phyloP scores from a whole-genome alignment of 2,797 vertebrate genomes.

The Borostomias antarcticus region DNA sequence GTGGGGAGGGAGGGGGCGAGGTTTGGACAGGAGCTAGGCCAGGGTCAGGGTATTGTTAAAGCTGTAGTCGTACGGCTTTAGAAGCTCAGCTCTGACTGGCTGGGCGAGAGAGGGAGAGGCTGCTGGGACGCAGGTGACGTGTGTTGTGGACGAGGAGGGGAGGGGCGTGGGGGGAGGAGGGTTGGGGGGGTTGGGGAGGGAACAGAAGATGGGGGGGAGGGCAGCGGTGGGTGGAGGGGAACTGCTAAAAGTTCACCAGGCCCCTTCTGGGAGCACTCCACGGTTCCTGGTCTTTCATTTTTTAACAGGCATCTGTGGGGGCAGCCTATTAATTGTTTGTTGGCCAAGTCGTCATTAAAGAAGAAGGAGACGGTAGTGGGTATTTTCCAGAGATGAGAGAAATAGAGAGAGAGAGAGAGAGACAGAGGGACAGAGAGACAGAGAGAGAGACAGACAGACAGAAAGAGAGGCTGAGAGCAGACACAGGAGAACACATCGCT shows the following conservation, averaged over 20 bases:
- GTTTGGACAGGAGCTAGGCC: conserved; percentile 56
- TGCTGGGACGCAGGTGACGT: neutral
- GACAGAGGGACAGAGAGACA: conserved; percentile 53
- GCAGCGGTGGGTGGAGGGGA: conserved; percentile 34
- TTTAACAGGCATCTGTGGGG: conserved; percentile 67
- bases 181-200: neutral
- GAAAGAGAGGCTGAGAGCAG: conserved; percentile 53
- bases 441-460: conserved; percentile 60
- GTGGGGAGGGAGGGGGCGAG: conserved; percentile 26
- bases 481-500: conserved; percentile 62
- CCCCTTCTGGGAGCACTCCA: conserved; percentile 48
- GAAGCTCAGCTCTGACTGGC: conserved; percentile 52
- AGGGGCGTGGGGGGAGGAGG: neutral
- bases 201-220: neutral
- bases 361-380: conserved; percentile 61
- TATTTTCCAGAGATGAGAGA: conserved; percentile 67
- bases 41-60: conserved; percentile 64
- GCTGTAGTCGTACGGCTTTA: conserved; percentile 58
- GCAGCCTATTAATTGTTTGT: conserved; percentile 76
- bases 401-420: conserved; percentile 52
- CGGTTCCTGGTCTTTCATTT: conserved; percentile 56
- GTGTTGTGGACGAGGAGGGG: conserved; percentile 14
- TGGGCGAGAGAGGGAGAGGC: conserved; percentile 39
- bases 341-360: conserved; percentile 74
- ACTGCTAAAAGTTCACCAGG: conserved; percentile 48